A percentile compares a stretch with the other conserved stretches of the same genome.
Conservation (phyloP, 2,797 vertebrate species). For the Geotrypetes seraphini region DNA sequence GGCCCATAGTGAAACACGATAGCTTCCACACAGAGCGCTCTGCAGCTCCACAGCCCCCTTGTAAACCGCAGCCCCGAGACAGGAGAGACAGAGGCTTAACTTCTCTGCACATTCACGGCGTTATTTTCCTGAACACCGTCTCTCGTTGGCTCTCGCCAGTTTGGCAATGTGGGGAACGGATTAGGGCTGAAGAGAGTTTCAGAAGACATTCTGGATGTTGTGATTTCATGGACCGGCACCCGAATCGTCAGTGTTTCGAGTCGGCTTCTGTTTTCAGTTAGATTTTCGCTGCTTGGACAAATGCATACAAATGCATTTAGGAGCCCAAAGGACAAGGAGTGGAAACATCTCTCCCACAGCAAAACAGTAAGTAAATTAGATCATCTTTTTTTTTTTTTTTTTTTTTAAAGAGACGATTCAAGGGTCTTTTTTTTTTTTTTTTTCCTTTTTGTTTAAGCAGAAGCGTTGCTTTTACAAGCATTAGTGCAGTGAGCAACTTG, state of each 20-base stretch:
- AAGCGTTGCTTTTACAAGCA: too few relatives aligned
- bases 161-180: neutral
- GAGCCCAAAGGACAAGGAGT: slow-evolving; percentile 94
- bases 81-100: too few relatives aligned
- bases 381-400: neutral
- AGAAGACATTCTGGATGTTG: neutral
- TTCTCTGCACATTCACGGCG: too few relatives aligned
- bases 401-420: neutral
- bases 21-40: too few relatives aligned
- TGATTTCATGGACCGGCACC: slow-evolving; percentile 55
- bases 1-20: too few relatives aligned
- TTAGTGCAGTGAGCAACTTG: too few relatives aligned
- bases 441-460: too few relatives aligned
- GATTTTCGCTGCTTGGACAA: slow-evolving; percentile 89
- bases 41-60: too few relatives aligned
- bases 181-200: neutral
- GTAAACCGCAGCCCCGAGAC: too few relatives aligned
- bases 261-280: slow-evolving; percentile 81
- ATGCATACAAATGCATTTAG: slow-evolving; percentile 99
- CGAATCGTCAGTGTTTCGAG: slow-evolving; percentile 60
- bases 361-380: slow-evolving; percentile 77
- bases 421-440: neutral
- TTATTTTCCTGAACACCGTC: too few relatives aligned
- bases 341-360: slow-evolving; percentile 79
- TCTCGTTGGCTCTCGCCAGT: too few relatives aligned